These are phyloP conservation scores for Polyergus mexicanus DNA, from an alignment of 1,140 invertebrate genomes.

Conservation along the genomic window DNA sequence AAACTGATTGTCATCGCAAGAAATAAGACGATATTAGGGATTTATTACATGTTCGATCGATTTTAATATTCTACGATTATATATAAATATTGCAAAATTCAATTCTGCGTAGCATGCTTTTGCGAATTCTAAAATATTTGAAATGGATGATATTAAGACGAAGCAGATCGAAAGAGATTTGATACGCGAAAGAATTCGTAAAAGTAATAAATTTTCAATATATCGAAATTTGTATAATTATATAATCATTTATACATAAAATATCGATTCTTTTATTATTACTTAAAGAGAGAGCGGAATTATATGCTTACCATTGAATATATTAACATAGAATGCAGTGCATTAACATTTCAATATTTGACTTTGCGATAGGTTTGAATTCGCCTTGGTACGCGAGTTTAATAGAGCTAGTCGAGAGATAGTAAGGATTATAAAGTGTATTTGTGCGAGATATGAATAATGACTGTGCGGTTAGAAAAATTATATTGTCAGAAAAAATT, in stretches of 20 bases:
- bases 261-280: not conserved
- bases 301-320: conserved; percentile 6
- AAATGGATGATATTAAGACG: not conserved
- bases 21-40: conserved; percentile 15
- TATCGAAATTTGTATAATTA: not conserved
- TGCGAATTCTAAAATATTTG: not conserved
- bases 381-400: not conserved
- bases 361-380: conserved; percentile 4
- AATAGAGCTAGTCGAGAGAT: conserved; percentile 11
- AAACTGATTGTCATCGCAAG: not conserved
- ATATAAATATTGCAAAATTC: not conserved
- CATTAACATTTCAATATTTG: conserved; percentile 41
- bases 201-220: not conserved
- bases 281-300: not conserved
- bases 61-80: not conserved
- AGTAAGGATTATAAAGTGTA: not conserved
- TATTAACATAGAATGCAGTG: conserved; percentile 9
- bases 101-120: not conserved
- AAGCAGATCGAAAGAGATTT: not conserved
- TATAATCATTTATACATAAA: not conserved
- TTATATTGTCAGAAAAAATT: not conserved
- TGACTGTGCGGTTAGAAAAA: too few relatives aligned
- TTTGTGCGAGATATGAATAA: not conserved
- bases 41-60: not conserved
- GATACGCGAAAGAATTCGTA: not conserved